Evolutionary conservation across 2,888 invertebrate species (phyloP).

Genomic region (Abrostola tripartita): DNA sequence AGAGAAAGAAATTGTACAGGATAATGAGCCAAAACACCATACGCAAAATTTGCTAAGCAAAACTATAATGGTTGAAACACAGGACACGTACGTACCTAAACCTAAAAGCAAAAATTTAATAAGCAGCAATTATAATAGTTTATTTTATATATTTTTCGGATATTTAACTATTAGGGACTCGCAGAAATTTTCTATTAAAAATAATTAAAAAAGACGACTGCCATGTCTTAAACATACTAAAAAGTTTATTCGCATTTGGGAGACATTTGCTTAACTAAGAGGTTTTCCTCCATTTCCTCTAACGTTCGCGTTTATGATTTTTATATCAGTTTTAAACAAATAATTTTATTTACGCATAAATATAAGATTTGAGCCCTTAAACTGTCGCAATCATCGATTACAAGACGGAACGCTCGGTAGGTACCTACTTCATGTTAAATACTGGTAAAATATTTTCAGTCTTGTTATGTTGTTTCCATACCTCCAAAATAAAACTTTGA

Average conservation of each 20-base stretch:
- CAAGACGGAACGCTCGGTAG: no score
- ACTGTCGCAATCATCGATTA: no score
- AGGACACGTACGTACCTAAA: no score
- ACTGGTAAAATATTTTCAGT: background rate
- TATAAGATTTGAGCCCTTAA: background rate
- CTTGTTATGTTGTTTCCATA: background rate
- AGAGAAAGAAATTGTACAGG: slow-evolving; percentile 65
- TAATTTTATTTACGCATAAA: background rate
- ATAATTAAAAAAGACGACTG: no score
- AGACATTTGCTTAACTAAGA: no score
- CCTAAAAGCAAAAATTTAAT: slow-evolving; percentile 47
- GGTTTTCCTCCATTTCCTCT: no score
- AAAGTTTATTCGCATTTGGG: no score
- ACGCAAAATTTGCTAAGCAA: slow-evolving; percentile 60
- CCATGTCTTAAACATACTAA: no score
- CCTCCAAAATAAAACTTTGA: background rate
- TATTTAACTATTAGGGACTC: background rate
- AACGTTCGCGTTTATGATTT: no score
- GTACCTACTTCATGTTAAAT: background rate
- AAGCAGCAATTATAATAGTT: slow-evolving; percentile 17
- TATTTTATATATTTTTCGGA: slow-evolving; percentile 33
- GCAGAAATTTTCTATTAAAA: no score
- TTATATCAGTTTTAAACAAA: no score
- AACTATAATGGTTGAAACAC: slow-evolving; percentile 29
- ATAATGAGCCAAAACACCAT: slow-evolving; percentile 71